Base-by-base conservation (phyloP, 2,113 vertebrate species). In the Dipodomys ordii region DNA sequence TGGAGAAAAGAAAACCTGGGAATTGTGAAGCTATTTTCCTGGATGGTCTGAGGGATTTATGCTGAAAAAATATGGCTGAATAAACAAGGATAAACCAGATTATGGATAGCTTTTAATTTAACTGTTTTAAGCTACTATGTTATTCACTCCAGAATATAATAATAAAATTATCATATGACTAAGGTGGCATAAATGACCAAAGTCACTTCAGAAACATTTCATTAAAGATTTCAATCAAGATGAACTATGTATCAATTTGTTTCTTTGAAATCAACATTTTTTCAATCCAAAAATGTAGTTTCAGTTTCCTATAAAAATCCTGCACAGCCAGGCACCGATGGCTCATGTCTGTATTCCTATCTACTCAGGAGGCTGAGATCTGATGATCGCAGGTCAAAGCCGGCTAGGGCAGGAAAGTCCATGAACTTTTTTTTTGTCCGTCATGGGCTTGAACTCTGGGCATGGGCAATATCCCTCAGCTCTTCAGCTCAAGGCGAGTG, bases 121-220 rank as follows among this genome's bases (percentile, higher is more conserved):
- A 72, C 53, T 79, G 3, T 83, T 71, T 87, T 25, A 87, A 87
- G 77, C n/a, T 46, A 77, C 44, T 11, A 6, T 93, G 89, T 57
- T 53, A 32, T 84, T 86, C 27, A n/a, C 82, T 95, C 82, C 32
- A 68, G 82, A 82, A 81, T 72, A 57, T 57, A 57, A 28, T 15
- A 69, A 23, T 69, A 82, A 64, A 81, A 82, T 62, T 64, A 39
- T 65, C 18, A 32, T 72, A 39, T 71, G 1, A 27, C 30, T 15
- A 39, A 77, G 53, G 77, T 71, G 12, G 13, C 72, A 46, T 74
- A 87, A 77, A 79, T 73, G 46, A 79, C 15, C 69, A 53, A 83
- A 72, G 2, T 27, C 32, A 8, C 10, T 44, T 35, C 25, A 88
- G 74, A 15, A 77, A 23, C 53, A 67, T 74, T 64, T 68, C 32